A percentile compares a stretch with the other conserved stretches of the same genome.
These are phyloP conservation scores for Tor tambroides DNA, from an alignment of 2,113 vertebrate genomes.

Conservation along the genomic window DNA sequence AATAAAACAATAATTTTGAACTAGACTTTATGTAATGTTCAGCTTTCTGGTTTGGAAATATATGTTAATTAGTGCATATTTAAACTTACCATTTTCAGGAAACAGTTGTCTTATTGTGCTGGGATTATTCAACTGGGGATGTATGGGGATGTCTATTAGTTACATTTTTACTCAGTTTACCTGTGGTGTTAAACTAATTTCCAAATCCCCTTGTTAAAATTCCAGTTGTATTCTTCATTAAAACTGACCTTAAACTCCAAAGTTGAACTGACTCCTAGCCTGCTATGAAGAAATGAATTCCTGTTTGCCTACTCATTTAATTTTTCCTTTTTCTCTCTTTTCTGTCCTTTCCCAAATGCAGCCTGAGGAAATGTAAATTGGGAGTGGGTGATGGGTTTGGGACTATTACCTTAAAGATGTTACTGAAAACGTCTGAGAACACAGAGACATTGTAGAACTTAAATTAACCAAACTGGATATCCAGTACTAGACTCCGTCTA, in stretches of 20 bases:
- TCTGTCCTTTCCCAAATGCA: constrained; percentile 81
- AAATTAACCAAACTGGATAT: constrained; percentile 12
- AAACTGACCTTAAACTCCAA: neutral
- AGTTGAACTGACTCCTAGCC: constrained; percentile 14
- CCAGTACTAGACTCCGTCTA: neutral
- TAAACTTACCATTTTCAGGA: no score
- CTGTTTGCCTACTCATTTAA: constrained; percentile 39
- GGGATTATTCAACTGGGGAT: neutral
- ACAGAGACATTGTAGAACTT: constrained; percentile 25
- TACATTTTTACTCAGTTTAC: no score
- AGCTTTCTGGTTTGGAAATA: no score
- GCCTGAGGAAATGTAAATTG: constrained; percentile 83
- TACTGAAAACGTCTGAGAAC: neutral
- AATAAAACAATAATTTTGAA: no score
- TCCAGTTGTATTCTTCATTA: neutral
- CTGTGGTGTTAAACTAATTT: neutral
- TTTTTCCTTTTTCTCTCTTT: constrained; percentile 63
- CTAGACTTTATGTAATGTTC: no score
- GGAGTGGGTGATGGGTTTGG: constrained; percentile 38
- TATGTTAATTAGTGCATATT: no score
- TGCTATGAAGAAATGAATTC: constrained; percentile 8
- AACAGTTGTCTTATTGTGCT: neutral
- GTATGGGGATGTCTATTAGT: no score
- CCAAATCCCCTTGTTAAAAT: neutral
- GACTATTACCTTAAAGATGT: neutral